Evolutionary conservation across 2,113 vertebrate genomes (phyloP), one percentile per base, ranked within the genome.

Genomic region (Sinocyclocheilus rhinocerous): DNA sequence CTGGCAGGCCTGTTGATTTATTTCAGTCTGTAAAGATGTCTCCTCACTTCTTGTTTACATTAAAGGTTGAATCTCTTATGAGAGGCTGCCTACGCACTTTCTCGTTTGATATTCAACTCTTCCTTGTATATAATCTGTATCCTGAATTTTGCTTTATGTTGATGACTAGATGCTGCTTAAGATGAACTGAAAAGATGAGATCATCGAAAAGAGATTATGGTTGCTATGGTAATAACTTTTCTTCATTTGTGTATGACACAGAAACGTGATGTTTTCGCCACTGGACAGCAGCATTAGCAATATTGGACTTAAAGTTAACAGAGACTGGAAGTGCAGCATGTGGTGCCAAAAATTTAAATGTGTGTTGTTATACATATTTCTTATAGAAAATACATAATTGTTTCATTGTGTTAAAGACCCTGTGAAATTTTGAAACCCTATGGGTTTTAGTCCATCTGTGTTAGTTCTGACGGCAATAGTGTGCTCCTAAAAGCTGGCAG

Each of bases 11-110:
- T 82, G 88, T 89, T 79, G 85, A 89, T 81, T 87, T 78, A 83
- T 78, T 84, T 82, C 69, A 26, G 63, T 87, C 83, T 87, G 83
- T 79, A 57, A 89, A 85, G 78, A 87, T 83, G 81, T 85, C 88
- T 89, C 59, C 88, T 85, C 85, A 78, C 48, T n/a, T 45, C 59
- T 82, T 85, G 85, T 89, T 89, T 89, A 85, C 83, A 82, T 85
- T 87, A 89, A 80, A 85, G 85, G 55, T 84, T 84, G 85, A 83
- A 67, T 65, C 85, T 69, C 81, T 83, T 65, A 39, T 45, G 80
- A 83, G 45, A 15, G 5, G 26, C 72, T 76, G 79, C 80, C 80
- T 87, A 33, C 67, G 69, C 70, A 29, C 2, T 76, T 76, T 48
- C 42, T 82, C 59, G 50, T 87, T 81, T 84, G 77, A 89, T 87